Percentiles rank a stretch among this genome's conserved stretches.
Conservation (phyloP, 2,113 vertebrate genomes). For the Tretioscincus oriximinensis region DNA sequence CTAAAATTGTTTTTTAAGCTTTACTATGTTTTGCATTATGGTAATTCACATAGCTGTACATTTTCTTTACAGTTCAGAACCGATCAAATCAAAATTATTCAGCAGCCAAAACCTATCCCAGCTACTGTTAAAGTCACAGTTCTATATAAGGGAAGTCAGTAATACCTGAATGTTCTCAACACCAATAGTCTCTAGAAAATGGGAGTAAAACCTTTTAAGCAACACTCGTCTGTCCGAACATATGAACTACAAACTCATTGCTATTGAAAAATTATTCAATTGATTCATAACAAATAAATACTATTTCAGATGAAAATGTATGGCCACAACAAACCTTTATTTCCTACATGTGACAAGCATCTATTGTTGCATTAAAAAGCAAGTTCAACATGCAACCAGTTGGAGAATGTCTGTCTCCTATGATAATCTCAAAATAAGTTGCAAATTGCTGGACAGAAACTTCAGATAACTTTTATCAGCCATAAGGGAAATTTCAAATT, state of each 20-base stretch:
- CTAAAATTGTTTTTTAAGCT: not conserved
- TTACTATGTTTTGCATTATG: not conserved
- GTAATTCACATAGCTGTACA: not conserved
- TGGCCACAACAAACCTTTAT: not conserved
- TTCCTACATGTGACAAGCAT: not conserved
- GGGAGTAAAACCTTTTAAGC: not conserved
- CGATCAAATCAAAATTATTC: not conserved
- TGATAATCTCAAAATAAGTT: constrained; percentile 26
- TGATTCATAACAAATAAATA: not conserved
- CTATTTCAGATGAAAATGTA: not conserved
- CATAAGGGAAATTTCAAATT: constrained; percentile 19
- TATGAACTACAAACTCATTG: not conserved
- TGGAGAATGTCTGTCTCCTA: not conserved
- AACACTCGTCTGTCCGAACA: not conserved
- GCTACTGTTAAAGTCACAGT: not conserved
- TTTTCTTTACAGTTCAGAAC: not conserved
- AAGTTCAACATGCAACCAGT: constrained; percentile 17
- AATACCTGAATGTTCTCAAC: no score
- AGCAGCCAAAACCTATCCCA: no score
- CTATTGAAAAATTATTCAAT: no score
- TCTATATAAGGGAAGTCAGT: no score
- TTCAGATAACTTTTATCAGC: constrained; percentile 2
- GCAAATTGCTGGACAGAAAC: constrained; percentile 13
- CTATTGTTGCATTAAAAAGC: constrained; percentile 3
- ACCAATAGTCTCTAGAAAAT: not conserved